Evolutionary conservation across 2,888 invertebrate genomes (phyloP).

Genomic region (Magallana nippona): DNA sequence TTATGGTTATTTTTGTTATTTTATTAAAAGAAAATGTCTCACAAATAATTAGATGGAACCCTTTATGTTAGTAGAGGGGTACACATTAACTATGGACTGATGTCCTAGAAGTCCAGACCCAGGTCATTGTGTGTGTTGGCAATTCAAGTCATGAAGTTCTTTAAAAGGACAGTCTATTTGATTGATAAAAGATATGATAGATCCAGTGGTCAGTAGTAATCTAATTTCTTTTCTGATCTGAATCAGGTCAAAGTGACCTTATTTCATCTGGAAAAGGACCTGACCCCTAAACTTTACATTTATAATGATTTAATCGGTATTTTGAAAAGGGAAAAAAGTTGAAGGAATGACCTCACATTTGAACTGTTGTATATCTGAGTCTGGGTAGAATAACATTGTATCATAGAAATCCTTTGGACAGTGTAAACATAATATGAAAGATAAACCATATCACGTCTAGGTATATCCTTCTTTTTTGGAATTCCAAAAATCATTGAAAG

Average conservation of each 20-base stretch:
- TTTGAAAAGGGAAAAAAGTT: not conserved
- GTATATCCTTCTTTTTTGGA: not conserved
- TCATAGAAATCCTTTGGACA: too few relatives aligned
- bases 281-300: not conserved
- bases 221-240: not conserved
- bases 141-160: not conserved
- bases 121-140: not conserved
- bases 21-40: too few relatives aligned
- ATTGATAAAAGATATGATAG: not conserved
- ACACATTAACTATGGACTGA: too few relatives aligned
- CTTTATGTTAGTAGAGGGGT: too few relatives aligned
- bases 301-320: not conserved
- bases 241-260: not conserved
- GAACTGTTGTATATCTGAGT: too few relatives aligned
- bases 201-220: not conserved
- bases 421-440: too few relatives aligned
- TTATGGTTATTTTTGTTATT: too few relatives aligned
- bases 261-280: not conserved
- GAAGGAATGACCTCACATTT: not conserved
- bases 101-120: too few relatives aligned
- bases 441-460: too few relatives aligned
- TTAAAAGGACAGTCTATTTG: not conserved
- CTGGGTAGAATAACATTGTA: too few relatives aligned
- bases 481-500: not conserved
- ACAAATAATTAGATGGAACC: too few relatives aligned